Conservation (phyloP, 2,113 vertebrate genomes). For the Percopsis transmontana region DNA sequence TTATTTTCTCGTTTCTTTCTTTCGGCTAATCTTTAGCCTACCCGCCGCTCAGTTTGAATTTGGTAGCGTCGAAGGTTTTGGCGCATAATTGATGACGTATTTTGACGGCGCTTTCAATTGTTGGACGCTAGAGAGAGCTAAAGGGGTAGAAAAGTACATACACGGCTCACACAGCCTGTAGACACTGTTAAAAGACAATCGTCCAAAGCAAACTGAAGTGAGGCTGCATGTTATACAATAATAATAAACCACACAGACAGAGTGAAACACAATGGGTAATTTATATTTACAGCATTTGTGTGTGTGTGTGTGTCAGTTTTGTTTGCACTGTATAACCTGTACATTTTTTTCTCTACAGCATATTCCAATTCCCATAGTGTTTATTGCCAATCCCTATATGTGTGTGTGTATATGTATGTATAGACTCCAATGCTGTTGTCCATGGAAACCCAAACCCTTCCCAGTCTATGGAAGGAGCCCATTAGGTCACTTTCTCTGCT, state of each 20-base stretch:
- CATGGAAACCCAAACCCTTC: not conserved
- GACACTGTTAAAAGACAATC: no score
- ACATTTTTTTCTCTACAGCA: no score
- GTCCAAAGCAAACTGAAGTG: no score
- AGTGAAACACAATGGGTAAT: no score
- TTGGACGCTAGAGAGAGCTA: not conserved
- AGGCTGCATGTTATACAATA: no score
- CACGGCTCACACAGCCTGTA: not conserved
- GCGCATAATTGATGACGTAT: slow-evolving; percentile 46
- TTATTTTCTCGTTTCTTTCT: not conserved
- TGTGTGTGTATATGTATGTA: not conserved
- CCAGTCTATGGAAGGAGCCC: slow-evolving; percentile 9
- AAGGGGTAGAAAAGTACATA: not conserved
- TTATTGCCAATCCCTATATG: no score
- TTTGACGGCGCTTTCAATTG: rapidly evolving
- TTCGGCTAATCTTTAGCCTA: not conserved
- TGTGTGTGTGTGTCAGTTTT: no score
- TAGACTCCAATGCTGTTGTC: not conserved
- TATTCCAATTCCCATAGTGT: not conserved
- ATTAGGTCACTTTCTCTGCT: not conserved
- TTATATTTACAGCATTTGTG: no score
- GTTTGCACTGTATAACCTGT: no score
- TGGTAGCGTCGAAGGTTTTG: slow-evolving; percentile 15
- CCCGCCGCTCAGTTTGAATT: slow-evolving; percentile 76
- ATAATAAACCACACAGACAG: no score